A percentile compares a stretch with the other conserved stretches of the same genome.
Evolutionary conservation across 2,113 vertebrate genomes (phyloP).

Genomic region (Heliornis fulica): DNA sequence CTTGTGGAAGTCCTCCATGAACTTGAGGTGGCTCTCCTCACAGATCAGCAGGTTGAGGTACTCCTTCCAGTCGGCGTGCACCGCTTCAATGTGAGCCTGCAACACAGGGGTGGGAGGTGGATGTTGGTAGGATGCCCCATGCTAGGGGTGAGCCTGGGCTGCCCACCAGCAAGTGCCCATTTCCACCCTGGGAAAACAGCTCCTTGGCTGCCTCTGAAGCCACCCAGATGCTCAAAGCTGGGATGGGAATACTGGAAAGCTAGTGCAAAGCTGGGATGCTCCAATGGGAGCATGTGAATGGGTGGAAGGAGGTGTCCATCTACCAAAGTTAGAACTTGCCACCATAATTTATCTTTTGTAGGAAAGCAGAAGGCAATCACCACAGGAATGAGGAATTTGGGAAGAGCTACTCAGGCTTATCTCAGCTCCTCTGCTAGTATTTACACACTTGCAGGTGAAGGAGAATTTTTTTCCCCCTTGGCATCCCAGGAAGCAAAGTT

Average conservation of each 20-base stretch:
- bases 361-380: neutral
- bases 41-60: conserved; percentile 98
- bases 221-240: neutral
- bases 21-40: conserved; percentile 95
- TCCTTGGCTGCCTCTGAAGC: neutral
- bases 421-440: neutral
- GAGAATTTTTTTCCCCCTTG: neutral
- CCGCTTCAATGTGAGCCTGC: conserved; percentile 94
- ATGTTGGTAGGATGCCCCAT: fast-evolving
- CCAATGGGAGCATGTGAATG: neutral
- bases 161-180: neutral
- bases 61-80: conserved; percentile 96
- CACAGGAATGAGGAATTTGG: neutral
- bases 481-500: neutral
- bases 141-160: neutral
- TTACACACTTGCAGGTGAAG: neutral
- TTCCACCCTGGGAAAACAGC: neutral
- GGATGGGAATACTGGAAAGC: neutral
- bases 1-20: conserved; percentile 97
- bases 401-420: neutral
- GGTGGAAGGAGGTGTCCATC: neutral
- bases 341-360: neutral
- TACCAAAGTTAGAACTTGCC: neutral
- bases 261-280: neutral
- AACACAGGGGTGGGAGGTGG: neutral